Percentiles rank a stretch among this genome's conserved stretches.
Evolutionary conservation across 1,140 invertebrate species (phyloP).

Genomic region (Drosophila repleta): DNA sequence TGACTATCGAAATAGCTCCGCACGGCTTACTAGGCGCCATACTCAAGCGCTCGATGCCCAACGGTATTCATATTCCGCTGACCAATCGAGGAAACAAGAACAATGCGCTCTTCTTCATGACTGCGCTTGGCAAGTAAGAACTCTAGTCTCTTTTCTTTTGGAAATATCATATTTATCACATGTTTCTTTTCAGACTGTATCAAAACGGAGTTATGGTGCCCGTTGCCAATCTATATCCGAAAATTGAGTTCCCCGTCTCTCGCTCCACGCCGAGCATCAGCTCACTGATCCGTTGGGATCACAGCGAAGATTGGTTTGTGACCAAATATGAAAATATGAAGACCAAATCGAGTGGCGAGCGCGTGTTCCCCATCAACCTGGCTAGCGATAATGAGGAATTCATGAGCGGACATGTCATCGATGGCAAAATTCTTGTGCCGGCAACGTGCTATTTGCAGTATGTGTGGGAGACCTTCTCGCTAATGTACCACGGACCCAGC

Average conservation of each 20-base stretch:
- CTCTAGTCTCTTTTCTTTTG: background rate
- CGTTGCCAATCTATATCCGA: conserved; percentile 86
- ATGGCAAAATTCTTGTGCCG: conserved; percentile 94
- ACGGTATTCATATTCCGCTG: conserved; percentile 89
- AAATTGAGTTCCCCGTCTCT: conserved; percentile 91
- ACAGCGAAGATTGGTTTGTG: conserved; percentile 90
- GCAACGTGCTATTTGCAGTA: conserved; percentile 94
- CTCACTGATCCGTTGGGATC: conserved; percentile 95
- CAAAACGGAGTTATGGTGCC: conserved; percentile 84
- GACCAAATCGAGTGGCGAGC: conserved; percentile 85
- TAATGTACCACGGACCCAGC: conserved; percentile 88
- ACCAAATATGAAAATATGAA: conserved; percentile 82
- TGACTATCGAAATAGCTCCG: conserved; percentile 93
- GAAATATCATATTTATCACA: background rate
- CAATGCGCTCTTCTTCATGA: conserved; percentile 88
- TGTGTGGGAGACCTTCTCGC: conserved; percentile 94
- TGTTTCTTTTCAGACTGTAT: conserved; percentile 36
- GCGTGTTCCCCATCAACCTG: conserved; percentile 86
- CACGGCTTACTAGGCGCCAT: conserved; percentile 92
- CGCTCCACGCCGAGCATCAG: conserved; percentile 91
- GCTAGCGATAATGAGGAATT: conserved; percentile 90
- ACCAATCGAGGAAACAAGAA: conserved; percentile 91
- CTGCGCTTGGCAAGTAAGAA: conserved; percentile 89
- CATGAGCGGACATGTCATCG: conserved; percentile 93
- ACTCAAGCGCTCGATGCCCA: conserved; percentile 86